phyloP scores from a whole-genome alignment of 2,797 vertebrate genomes.

The Manis javanica region DNA sequence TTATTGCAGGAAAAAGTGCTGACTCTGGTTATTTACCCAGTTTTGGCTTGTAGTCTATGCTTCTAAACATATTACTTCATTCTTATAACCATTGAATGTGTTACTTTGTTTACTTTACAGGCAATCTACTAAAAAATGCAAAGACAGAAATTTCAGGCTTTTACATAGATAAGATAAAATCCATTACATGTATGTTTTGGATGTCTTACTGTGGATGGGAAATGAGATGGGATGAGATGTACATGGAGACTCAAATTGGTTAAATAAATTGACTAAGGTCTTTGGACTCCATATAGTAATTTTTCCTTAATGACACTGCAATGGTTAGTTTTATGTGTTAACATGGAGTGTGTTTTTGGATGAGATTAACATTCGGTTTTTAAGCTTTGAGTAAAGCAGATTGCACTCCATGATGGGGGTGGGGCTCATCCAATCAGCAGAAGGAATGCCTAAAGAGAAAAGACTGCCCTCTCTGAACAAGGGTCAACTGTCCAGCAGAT shows the following conservation, averaged over 20 bases:
- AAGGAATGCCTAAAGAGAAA: background rate
- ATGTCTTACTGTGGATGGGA: too few relatives aligned
- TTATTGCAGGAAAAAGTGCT: background rate
- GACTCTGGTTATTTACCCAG: background rate
- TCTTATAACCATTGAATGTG: background rate
- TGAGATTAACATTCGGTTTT: background rate
- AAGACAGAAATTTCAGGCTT: background rate
- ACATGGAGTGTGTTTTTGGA: background rate
- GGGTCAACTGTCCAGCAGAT: background rate
- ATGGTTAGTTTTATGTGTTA: conserved; percentile 12
- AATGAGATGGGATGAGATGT: background rate
- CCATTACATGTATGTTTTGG: background rate
- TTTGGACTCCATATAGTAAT: background rate
- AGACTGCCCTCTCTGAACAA: background rate
- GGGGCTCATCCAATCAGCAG: background rate
- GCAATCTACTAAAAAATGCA: background rate
- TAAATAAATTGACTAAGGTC: background rate
- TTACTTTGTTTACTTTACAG: background rate
- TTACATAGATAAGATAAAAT: background rate
- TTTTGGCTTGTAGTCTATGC: background rate
- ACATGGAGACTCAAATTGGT: background rate
- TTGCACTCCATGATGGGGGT: background rate
- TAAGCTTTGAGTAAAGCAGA: background rate
- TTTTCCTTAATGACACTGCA: background rate
- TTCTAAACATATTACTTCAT: background rate